Conservation (phyloP, 2,113 vertebrate genomes). For the Peromyscus californicus region DNA sequence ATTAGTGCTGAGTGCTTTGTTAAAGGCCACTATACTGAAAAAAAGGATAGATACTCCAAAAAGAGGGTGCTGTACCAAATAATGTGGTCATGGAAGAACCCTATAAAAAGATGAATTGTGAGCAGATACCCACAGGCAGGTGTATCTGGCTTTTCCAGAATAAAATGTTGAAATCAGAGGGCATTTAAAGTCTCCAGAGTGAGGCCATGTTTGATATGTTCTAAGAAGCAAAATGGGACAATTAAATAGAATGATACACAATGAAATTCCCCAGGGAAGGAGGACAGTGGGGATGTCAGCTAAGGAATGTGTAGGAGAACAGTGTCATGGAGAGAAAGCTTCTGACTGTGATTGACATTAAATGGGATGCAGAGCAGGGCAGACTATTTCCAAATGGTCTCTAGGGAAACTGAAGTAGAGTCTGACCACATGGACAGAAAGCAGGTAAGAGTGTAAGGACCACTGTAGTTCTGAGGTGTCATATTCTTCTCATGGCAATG, state of each 20-base stretch:
- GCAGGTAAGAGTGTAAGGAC: accelerated
- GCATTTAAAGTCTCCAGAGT: background rate
- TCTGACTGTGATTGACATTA: background rate
- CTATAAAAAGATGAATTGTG: background rate
- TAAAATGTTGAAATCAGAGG: background rate
- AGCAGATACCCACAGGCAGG: background rate
- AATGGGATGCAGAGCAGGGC: no score
- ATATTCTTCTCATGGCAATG: background rate
- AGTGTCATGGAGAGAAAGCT: background rate
- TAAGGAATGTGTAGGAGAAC: background rate
- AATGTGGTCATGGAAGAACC: background rate
- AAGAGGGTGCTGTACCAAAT: background rate
- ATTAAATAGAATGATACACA: background rate
- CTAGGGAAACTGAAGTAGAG: background rate
- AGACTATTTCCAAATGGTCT: background rate
- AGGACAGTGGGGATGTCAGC: background rate
- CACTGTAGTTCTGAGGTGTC: background rate
- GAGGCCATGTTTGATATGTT: background rate
- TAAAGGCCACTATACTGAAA: background rate
- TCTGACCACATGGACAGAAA: background rate
- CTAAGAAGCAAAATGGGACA: background rate
- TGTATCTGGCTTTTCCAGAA: background rate
- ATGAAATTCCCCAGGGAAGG: background rate
- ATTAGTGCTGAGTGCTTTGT: background rate
- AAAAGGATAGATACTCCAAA: background rate